Conservation (phyloP, 2,113 vertebrate genomes). For the Montifringilla adamsi region DNA sequence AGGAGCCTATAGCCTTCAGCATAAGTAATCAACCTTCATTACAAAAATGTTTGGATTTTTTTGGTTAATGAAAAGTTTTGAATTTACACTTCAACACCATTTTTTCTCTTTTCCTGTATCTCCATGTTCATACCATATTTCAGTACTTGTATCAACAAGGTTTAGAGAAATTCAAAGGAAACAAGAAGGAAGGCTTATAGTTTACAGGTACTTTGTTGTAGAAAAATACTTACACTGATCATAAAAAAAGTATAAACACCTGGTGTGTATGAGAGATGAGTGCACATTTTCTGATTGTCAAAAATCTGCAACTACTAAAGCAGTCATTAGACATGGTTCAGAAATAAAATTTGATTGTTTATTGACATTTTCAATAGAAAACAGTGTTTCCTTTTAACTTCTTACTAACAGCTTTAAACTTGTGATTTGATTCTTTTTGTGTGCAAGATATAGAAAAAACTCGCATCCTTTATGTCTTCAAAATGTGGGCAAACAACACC, state of each 20-base stretch:
- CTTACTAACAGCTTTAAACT: background rate
- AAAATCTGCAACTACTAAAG: background rate
- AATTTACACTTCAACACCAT: background rate
- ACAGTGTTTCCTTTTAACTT: background rate
- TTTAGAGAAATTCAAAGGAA: background rate
- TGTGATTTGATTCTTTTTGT: background rate
- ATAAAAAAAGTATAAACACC: background rate
- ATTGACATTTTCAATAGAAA: background rate
- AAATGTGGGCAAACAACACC: background rate
- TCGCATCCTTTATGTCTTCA: background rate
- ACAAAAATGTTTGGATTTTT: background rate
- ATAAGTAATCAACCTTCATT: background rate
- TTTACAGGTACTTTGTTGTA: background rate
- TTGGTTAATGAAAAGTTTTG: background rate
- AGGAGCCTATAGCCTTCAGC: background rate
- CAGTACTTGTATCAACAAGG: background rate
- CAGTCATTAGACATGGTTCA: background rate
- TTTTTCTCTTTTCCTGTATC: background rate
- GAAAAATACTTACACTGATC: fast-evolving
- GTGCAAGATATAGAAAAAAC: background rate
- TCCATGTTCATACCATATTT: background rate
- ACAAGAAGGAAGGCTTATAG: background rate
- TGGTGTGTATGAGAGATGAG: background rate
- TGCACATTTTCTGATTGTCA: background rate
- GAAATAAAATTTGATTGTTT: background rate